phyloP scores from a whole-genome alignment of 2,888 invertebrate species.

The Altica lythri region DNA sequence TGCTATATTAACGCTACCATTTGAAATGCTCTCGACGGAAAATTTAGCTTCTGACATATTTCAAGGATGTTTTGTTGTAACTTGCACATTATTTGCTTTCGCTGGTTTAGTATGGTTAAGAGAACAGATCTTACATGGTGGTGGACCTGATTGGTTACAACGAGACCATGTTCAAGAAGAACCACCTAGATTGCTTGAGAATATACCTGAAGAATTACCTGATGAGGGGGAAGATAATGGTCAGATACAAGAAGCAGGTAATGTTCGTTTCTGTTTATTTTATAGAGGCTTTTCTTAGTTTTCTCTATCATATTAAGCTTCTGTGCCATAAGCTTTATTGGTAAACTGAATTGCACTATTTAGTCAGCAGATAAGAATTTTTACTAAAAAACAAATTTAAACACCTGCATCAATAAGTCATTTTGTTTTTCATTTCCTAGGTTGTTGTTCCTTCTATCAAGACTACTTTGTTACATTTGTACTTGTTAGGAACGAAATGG shows the following conservation, averaged over 20 bases:
- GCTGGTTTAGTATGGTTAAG: conserved; percentile 96
- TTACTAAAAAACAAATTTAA: too few species aligned
- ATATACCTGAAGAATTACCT: conserved; percentile 45
- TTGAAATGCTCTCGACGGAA: conserved; percentile 91
- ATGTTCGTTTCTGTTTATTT: neutral
- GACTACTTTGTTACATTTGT: too few species aligned
- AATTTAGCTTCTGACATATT: conserved; percentile 92
- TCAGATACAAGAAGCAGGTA: conserved; percentile 31
- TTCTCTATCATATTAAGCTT: too few species aligned
- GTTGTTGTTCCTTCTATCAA: too few species aligned
- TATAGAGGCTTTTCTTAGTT: too few species aligned
- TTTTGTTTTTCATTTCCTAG: too few species aligned
- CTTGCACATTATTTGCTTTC: conserved; percentile 93
- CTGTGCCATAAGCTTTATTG: too few species aligned
- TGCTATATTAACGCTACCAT: conserved; percentile 81
- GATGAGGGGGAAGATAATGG: conserved; percentile 49
- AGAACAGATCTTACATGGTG: conserved; percentile 97
- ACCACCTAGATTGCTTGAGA: conserved; percentile 51
- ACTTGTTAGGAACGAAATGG: too few species aligned
- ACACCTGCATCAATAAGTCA: too few species aligned
- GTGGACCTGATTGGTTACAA: conserved; percentile 96
- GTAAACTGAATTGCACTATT: too few species aligned
- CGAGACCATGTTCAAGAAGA: conserved; percentile 64
- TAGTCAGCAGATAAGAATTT: too few species aligned
- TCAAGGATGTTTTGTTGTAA: conserved; percentile 95